These are phyloP conservation scores for Habropoda laboriosa DNA, from an alignment of 1,140 invertebrate genomes.

Conservation along the genomic window DNA sequence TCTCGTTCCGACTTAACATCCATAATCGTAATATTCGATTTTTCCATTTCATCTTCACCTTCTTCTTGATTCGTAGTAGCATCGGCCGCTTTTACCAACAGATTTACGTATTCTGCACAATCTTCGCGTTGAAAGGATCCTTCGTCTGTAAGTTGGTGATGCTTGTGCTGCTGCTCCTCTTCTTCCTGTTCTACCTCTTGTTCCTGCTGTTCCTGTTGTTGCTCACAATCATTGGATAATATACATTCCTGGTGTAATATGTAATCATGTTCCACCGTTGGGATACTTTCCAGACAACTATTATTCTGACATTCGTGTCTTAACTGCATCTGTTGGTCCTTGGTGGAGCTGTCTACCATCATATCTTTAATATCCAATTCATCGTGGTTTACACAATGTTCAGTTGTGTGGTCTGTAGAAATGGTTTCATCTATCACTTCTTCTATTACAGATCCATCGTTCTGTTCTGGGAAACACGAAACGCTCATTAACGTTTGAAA, in stretches of 20 bases:
- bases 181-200: background rate
- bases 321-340: background rate
- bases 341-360: background rate
- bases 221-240: constrained; percentile 8
- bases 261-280: constrained; percentile 69
- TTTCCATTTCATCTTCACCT: background rate
- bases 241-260: constrained; percentile 67
- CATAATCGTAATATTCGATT: background rate
- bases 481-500: background rate
- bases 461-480: constrained; percentile 38
- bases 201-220: background rate
- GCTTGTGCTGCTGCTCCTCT: background rate
- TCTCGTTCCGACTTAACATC: constrained; percentile 18
- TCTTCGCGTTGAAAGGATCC: constrained; percentile 33
- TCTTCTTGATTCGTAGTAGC: constrained; percentile 1
- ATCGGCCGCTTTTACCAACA: constrained; percentile 19
- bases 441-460: constrained; percentile 20
- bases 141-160: background rate
- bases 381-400: constrained; percentile 7
- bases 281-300: constrained; percentile 48
- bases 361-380: background rate
- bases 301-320: background rate
- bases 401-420: constrained; percentile 1
- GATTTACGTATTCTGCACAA: constrained; percentile 15
- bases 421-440: constrained; percentile 36